phyloP scores from a whole-genome alignment of 2,888 invertebrate genomes.

The Zeuzera pyrina region DNA sequence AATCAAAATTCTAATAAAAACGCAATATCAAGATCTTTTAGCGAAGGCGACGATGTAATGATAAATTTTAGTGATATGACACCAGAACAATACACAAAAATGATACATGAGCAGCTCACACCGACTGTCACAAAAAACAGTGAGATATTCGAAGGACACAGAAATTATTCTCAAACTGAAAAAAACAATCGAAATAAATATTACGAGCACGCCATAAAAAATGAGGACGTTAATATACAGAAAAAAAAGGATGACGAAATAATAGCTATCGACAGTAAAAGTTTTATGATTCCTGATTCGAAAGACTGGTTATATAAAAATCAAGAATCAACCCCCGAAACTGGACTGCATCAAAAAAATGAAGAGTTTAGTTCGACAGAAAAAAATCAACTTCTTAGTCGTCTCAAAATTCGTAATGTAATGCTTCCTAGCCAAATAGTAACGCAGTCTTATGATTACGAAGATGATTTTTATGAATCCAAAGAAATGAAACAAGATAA shows the following conservation, averaged over 20 bases:
- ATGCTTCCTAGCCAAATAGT: constrained; percentile 35
- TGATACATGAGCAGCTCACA: constrained; percentile 43
- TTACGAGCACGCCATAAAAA: constrained; percentile 6
- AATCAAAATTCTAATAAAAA: constrained; percentile 43
- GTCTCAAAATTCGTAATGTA: no score
- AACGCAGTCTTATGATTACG: constrained; percentile 44
- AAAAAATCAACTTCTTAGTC: no score
- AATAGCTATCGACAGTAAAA: no score
- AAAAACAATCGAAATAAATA: constrained; percentile 1
- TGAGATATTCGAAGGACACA: no score
- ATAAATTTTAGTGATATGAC: constrained; percentile 63
- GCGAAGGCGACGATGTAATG: constrained; percentile 51
- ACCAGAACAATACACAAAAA: constrained; percentile 50
- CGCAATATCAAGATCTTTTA: constrained; percentile 56
- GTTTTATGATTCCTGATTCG: no score
- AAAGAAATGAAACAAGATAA: no score
- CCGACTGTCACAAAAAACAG: constrained; percentile 19
- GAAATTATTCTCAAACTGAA: constrained; percentile 6
- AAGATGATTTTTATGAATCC: constrained; percentile 33
- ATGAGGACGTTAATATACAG: constrained; percentile 15
- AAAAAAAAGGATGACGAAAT: no score
- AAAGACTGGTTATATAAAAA: no score
- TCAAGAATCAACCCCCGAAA: no score
- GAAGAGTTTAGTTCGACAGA: no score
- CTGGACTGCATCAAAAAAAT: no score